Conservation (phyloP, 2,888 invertebrate genomes). For the Ctena decussata region DNA sequence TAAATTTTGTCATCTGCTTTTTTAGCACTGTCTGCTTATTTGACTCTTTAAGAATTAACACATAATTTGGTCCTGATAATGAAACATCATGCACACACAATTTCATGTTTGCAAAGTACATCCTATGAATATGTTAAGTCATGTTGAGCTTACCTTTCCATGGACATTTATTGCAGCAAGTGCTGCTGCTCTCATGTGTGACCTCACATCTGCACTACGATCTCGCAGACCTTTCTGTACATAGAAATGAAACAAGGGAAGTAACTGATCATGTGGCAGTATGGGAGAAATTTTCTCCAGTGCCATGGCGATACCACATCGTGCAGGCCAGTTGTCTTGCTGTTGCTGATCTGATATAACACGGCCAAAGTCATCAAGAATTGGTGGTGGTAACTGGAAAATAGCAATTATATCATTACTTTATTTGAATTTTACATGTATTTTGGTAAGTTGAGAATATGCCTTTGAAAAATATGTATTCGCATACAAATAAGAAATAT, state of each 20-base stretch:
- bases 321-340: constrained; percentile 96
- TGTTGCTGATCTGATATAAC: constrained; percentile 92
- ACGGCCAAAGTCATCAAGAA: constrained; percentile 96
- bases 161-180: constrained; percentile 96
- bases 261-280: constrained; percentile 91
- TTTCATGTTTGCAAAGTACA: too few species aligned
- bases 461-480: too few species aligned
- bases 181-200: constrained; percentile 97
- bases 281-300: constrained; percentile 93
- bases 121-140: too few species aligned
- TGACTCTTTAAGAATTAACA: too few species aligned
- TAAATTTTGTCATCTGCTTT: too few species aligned
- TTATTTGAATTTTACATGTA: too few species aligned
- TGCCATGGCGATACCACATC: constrained; percentile 95
- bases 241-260: constrained; percentile 87
- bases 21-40: too few species aligned
- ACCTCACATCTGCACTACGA: constrained; percentile 93
- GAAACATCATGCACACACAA: too few species aligned
- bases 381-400: constrained; percentile 85
- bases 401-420: too few species aligned
- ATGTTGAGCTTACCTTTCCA: constrained; percentile 91
- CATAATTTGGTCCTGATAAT: too few species aligned
- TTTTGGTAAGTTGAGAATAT: too few species aligned
- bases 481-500: too few species aligned
- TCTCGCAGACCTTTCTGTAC: constrained; percentile 96